Evolutionary conservation across 2,113 vertebrate genomes (phyloP).

Genomic region (Bostrychus sinensis): DNA sequence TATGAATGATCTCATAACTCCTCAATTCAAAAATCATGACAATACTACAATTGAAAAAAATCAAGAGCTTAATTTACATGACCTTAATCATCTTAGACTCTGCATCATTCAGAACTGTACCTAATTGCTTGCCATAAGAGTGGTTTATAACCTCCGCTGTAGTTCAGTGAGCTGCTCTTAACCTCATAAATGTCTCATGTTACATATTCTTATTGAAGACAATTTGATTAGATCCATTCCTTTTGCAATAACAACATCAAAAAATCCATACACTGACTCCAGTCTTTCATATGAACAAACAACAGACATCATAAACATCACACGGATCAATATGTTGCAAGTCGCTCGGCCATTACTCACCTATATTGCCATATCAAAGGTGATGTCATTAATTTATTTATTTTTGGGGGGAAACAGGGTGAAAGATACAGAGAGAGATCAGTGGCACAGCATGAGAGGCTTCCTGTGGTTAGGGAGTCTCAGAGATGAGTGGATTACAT

Average conservation of each 20-base stretch:
- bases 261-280: conserved; percentile 65
- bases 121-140: conserved; percentile 11
- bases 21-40: neutral
- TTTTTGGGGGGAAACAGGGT: conserved; percentile 24
- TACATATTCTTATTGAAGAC: conserved; percentile 39
- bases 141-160: conserved; percentile 24
- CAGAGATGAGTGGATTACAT: conserved; percentile 61
- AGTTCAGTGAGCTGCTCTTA: conserved; percentile 24
- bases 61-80: neutral
- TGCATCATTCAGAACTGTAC: conserved; percentile 6
- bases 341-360: conserved; percentile 1
- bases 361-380: conserved; percentile 14
- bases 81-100: neutral
- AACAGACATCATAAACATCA: conserved; percentile 52
- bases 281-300: conserved; percentile 35
- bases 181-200: conserved; percentile 52
- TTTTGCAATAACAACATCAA: conserved; percentile 44
- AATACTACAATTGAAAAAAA: neutral
- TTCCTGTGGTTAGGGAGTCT: conserved; percentile 68
- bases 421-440: conserved; percentile 51
- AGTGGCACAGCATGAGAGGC: conserved; percentile 56
- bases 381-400: conserved; percentile 33
- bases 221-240: conserved; percentile 59
- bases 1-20: neutral
- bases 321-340: conserved; percentile 34